Percentiles rank a stretch among this genome's conserved stretches.
Evolutionary conservation across 2,888 invertebrate species (phyloP).

Genomic region (Coecobrya sp.): DNA sequence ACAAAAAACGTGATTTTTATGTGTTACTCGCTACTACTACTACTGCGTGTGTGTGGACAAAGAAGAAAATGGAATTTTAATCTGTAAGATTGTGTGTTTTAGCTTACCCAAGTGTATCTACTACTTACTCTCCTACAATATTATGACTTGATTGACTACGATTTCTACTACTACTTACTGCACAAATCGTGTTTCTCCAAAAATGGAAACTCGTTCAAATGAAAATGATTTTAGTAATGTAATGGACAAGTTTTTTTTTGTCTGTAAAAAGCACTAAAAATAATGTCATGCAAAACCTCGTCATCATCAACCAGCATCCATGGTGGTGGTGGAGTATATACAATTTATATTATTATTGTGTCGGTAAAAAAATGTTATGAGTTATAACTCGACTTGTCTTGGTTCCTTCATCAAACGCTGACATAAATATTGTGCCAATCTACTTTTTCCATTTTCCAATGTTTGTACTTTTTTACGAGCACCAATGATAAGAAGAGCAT

Average conservation of each 20-base stretch:
- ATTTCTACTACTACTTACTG: not conserved
- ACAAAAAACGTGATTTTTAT: slow-evolving; percentile 8
- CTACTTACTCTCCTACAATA: not conserved
- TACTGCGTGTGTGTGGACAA: not conserved
- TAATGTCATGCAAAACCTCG: not conserved
- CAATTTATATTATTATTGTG: not conserved
- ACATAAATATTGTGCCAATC: not conserved
- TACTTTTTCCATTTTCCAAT: slow-evolving; percentile 20
- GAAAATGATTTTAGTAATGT: not conserved
- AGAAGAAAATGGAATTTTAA: slow-evolving; percentile 50
- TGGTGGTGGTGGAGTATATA: not conserved
- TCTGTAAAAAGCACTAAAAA: slow-evolving; percentile 1
- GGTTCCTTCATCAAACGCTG: not conserved
- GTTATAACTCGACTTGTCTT: slow-evolving; percentile 22
- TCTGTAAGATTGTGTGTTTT: not conserved
- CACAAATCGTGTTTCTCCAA: slow-evolving; percentile 34
- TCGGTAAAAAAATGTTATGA: slow-evolving; percentile 3
- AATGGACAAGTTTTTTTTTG: slow-evolving; percentile 53
- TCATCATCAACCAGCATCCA: not conserved
- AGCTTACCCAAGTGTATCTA: not conserved
- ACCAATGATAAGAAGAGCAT: slow-evolving; percentile 2
- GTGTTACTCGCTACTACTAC: not conserved
- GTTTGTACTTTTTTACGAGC: slow-evolving; percentile 18
- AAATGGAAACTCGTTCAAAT: slow-evolving; percentile 63
- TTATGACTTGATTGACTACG: not conserved